These are phyloP conservation scores for Phalacrocorax carbo DNA, from an alignment of 2,113 vertebrate genomes.

Conservation along the genomic window DNA sequence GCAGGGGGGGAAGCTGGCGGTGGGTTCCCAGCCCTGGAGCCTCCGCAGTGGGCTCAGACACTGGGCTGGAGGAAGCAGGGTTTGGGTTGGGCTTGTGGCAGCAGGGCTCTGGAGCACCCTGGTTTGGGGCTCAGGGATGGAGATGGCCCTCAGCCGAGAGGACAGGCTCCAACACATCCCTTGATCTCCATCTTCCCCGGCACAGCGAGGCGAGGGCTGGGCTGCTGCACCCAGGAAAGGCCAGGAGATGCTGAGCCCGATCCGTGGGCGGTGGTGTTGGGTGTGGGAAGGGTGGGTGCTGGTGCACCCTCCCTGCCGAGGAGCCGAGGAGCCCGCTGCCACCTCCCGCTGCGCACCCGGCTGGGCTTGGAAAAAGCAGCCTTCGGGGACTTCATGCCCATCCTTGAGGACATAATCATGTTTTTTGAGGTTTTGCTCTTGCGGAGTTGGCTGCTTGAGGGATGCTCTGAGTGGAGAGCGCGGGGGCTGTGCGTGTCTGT, in stretches of 20 bases:
- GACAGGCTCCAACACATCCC: background rate
- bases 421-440: background rate
- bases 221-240: background rate
- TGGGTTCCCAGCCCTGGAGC: background rate
- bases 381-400: background rate
- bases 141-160: background rate
- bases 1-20: background rate
- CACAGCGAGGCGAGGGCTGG: background rate
- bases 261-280: background rate
- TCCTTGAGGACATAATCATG: background rate
- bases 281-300: background rate
- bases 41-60: rapidly evolving
- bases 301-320: background rate
- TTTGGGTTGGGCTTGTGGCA: too few species aligned
- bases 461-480: rapidly evolving
- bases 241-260: background rate
- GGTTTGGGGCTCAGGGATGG: background rate
- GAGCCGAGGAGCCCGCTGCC: too few species aligned
- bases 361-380: background rate
- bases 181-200: background rate
- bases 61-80: background rate
- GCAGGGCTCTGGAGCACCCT: background rate
- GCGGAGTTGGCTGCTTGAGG: background rate
- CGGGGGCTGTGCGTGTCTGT: background rate
- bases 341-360: background rate